Conservation (phyloP, 2,113 vertebrate genomes). For the Otus sunia region DNA sequence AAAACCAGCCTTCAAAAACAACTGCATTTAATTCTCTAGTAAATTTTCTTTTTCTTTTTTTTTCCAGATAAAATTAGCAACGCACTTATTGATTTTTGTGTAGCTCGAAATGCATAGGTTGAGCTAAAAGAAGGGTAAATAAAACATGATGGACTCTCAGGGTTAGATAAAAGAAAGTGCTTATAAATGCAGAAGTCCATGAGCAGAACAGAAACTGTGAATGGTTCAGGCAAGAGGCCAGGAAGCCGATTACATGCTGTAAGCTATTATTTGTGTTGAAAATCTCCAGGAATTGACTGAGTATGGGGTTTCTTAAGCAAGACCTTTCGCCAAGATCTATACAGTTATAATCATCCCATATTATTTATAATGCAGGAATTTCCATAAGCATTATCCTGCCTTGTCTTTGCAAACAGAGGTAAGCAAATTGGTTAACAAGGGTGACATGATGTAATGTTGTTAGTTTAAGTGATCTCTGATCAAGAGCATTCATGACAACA, state of each 20-base stretch:
- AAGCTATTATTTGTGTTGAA: background rate
- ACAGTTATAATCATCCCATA: background rate
- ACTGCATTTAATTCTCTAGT: background rate
- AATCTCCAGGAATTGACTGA: background rate
- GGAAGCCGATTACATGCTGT: background rate
- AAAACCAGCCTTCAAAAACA: background rate
- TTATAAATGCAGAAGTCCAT: constrained; percentile 39
- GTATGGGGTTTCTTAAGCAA: background rate
- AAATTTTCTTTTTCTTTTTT: background rate
- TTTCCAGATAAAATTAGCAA: constrained; percentile 30
- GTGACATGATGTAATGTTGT: background rate
- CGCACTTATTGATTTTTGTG: background rate
- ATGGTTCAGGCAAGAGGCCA: constrained; percentile 37
- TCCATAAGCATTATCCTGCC: background rate
- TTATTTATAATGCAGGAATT: background rate
- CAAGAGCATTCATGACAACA: background rate
- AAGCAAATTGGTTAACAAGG: background rate
- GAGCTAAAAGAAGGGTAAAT: constrained; percentile 48
- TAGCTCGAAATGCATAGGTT: background rate
- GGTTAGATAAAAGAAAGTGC: constrained; percentile 19
- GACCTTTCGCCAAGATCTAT: background rate
- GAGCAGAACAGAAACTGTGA: background rate
- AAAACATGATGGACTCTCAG: constrained; percentile 38
- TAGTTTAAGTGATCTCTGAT: background rate
- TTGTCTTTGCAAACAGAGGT: background rate